Conservation (phyloP, 1,140 invertebrate genomes). For the Paramacrobiotus metropolitanus region DNA sequence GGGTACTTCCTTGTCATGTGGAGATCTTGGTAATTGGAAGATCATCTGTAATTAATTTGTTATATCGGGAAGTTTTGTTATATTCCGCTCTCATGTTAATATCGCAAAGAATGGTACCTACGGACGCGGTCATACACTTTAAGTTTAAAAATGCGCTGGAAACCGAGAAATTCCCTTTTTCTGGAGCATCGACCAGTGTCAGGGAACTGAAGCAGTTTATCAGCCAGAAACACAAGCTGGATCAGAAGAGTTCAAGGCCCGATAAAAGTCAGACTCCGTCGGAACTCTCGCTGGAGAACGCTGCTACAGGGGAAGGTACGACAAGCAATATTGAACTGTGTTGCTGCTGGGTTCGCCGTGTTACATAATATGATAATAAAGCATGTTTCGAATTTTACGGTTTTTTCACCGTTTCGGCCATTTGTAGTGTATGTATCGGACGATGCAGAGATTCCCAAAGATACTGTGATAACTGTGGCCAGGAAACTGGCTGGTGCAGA, state of each 20-base stretch:
- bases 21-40: no score
- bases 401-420: background rate
- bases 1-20: no score
- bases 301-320: background rate
- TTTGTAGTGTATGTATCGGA: background rate
- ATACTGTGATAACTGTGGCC: background rate
- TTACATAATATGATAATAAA: no score
- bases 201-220: background rate
- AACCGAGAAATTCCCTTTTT: background rate
- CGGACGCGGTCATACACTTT: slow-evolving; percentile 1
- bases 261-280: background rate
- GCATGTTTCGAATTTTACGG: no score
- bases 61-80: no score
- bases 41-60: no score
- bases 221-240: background rate
- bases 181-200: background rate
- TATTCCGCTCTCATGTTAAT: no score
- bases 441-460: background rate
- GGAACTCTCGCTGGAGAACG: background rate
- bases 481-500: background rate
- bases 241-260: background rate
- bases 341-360: no score
- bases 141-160: background rate
- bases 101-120: background rate
- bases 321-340: background rate